These are phyloP conservation scores for Leptoteleia sp. DNA, from an alignment of 1,140 invertebrate species.

Conservation along the genomic window DNA sequence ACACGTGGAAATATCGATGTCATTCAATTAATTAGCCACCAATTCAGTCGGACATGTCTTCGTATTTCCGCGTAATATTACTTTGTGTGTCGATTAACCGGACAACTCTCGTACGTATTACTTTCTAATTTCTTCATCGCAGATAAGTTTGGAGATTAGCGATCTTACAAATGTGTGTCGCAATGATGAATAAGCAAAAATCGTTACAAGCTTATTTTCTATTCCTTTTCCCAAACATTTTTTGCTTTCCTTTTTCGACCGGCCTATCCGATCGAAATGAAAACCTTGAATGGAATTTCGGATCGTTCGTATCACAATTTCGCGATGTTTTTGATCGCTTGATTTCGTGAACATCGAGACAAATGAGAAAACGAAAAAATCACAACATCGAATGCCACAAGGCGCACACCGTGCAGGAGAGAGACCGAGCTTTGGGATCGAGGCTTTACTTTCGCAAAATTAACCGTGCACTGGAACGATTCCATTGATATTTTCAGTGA, in stretches of 20 bases:
- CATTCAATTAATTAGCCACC: conserved; percentile 19
- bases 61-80: conserved; percentile 16
- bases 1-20: conserved; percentile 1
- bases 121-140: conserved; percentile 59
- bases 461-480: conserved; percentile 17
- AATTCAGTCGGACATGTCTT: conserved; percentile 5
- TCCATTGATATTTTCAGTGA: conserved; percentile 55
- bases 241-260: too few species aligned
- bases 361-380: conserved; percentile 8
- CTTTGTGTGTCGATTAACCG: conserved; percentile 23
- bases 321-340: too few species aligned
- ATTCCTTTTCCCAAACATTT: too few species aligned
- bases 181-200: too few species aligned
- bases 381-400: conserved; percentile 46
- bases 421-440: conserved; percentile 53
- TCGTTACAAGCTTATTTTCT: too few species aligned
- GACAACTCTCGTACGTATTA: conserved; percentile 33
- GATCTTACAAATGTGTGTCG: conserved; percentile 32
- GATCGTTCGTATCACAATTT: too few species aligned
- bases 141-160: conserved; percentile 50
- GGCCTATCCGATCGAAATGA: too few species aligned
- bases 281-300: too few species aligned
- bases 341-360: too few species aligned
- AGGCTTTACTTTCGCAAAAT: conserved; percentile 38
- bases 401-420: conserved; percentile 31